Conservation (phyloP, 1,140 invertebrate genomes). For the Lerema accius region DNA sequence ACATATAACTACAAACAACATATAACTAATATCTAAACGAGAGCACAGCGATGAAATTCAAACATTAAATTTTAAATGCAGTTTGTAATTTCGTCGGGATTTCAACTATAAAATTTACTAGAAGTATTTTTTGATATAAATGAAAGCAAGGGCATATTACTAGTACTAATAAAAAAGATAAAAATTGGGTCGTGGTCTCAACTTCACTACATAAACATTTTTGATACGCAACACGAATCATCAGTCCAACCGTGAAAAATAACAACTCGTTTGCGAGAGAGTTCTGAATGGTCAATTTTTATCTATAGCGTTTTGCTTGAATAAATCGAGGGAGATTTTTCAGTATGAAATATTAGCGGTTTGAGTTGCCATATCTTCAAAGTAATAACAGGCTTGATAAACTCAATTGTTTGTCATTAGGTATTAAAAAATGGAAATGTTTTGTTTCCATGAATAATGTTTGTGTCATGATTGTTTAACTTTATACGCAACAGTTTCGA, state of each 20-base stretch:
- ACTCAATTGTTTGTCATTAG: slow-evolving; percentile 46
- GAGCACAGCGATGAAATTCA: no score
- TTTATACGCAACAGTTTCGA: no score
- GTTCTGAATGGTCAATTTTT: slow-evolving; percentile 63
- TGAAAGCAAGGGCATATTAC: no score
- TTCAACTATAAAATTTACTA: no score
- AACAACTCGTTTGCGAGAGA: slow-evolving; percentile 33
- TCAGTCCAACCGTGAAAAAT: slow-evolving; percentile 43
- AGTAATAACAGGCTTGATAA: slow-evolving; percentile 56
- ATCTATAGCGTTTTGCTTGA: slow-evolving; percentile 59
- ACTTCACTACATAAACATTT: not conserved
- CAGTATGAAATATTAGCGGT: slow-evolving; percentile 67
- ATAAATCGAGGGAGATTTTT: slow-evolving; percentile 72
- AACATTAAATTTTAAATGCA: no score
- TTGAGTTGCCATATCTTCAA: slow-evolving; percentile 54
- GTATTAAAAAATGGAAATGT: slow-evolving; percentile 33
- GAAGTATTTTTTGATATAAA: no score
- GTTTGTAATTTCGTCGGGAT: no score
- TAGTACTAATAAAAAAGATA: no score
- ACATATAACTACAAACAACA: no score
- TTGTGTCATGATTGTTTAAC: not conserved
- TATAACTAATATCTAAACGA: no score
- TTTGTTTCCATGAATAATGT: slow-evolving; percentile 5
- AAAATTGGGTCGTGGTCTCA: not conserved
- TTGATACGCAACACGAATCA: slow-evolving; percentile 25